Conservation (phyloP, 2,888 invertebrate species). For the Yponomeuta plumbellus region DNA sequence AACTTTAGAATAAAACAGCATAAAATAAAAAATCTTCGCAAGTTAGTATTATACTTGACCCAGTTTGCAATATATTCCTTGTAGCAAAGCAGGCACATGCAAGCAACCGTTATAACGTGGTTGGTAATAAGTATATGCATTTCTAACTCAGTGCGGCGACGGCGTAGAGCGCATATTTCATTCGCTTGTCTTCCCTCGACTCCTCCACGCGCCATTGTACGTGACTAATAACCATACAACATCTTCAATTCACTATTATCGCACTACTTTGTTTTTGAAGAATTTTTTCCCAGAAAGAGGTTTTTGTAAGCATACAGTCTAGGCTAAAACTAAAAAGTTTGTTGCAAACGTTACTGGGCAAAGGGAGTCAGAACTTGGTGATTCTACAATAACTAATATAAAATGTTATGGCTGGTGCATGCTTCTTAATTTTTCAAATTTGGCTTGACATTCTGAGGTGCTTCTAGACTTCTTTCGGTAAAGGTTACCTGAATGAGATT, state of each 20-base stretch:
- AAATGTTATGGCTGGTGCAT: too few species aligned
- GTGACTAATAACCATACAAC: slow-evolving; percentile 40
- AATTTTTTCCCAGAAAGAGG: background rate
- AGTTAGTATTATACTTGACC: background rate
- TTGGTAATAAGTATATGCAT: slow-evolving; percentile 39
- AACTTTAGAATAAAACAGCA: background rate
- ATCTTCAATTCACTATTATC: background rate
- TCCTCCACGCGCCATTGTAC: slow-evolving; percentile 54
- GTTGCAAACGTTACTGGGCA: too few species aligned
- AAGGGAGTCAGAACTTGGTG: too few species aligned
- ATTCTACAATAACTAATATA: too few species aligned
- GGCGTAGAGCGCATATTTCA: slow-evolving; percentile 54
- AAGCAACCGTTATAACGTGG: slow-evolving; percentile 4
- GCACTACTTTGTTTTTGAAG: too few species aligned
- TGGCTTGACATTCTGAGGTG: too few species aligned
- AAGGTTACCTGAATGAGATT: slow-evolving; percentile 1
- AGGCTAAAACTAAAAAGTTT: background rate
- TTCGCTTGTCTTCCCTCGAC: slow-evolving; percentile 48
- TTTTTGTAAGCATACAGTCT: background rate
- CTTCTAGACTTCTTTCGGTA: background rate
- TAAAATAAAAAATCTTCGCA: too few species aligned
- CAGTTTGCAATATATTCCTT: background rate
- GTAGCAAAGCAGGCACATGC: background rate
- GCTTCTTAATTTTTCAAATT: too few species aligned
- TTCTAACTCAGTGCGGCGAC: slow-evolving; percentile 45